Base-by-base conservation (phyloP, 2,797 vertebrate species). In the Parambassis ranga region DNA sequence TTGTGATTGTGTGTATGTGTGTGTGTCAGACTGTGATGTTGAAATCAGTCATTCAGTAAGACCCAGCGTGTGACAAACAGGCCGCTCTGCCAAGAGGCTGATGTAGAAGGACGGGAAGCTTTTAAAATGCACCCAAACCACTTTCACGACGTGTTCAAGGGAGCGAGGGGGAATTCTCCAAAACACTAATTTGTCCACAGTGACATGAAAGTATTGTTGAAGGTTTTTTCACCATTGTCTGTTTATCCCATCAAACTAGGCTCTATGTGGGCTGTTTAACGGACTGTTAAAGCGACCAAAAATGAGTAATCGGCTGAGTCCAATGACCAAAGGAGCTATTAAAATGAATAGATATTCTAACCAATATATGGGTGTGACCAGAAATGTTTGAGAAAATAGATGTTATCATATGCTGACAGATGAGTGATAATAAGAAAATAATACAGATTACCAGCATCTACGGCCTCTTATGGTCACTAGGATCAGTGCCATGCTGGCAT, bases 91-190 rank as follows among this genome's bases (percentile, higher is more conserved):
- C 86, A 89, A 82, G 52, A 79, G 37, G 64, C 65, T 77, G 77
- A 81, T 82, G 81, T 42, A 75, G 65, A 68, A 73, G 71, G 77
- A 28, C 28, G 50, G 78, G 73, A 84, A 83, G 71, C 83, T 72
- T 84, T 84, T 75, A 79, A 81, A 86, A 51, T 65, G 50, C 56
- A 69, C 86, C 67, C 78, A 71, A 84, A 85, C 81, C 80, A 72
- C 84, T 80, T 82, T 82, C 69, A 75, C 42, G 77, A 59, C 3
- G 27, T 55, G 55, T 69, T 68, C 57, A 27, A 55, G 51, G 46
- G 26, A 78, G 35, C 15, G 1, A 79, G 85, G 83, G 83, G 88
- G 86, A 85, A 85, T 87, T 86, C 79, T 87, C 62, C 36, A 39
- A 66, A 63, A 56, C 50, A 61, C 43, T 71, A 66, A 83, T 64